Conservation (phyloP, 2,888 invertebrate genomes). For the Parascotia fuliginaria region DNA sequence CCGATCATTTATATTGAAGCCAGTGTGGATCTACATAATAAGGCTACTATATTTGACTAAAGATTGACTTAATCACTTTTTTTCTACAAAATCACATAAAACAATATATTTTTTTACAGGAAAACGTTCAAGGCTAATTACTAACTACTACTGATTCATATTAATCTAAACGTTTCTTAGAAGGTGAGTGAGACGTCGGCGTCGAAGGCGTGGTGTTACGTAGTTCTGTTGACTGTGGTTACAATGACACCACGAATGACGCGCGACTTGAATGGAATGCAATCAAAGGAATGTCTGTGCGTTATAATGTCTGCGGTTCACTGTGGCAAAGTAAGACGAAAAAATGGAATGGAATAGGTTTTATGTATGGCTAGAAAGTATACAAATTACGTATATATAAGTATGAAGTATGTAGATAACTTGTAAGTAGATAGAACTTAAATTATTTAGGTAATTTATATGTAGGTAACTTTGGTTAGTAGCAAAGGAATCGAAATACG, state of each 20-base stretch:
- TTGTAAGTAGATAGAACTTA: no score
- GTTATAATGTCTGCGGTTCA: slow-evolving; percentile 2
- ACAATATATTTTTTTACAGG: neutral
- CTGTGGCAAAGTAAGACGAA: neutral
- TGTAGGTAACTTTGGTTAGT: no score
- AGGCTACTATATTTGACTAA: no score
- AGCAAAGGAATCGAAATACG: no score
- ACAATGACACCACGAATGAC: slow-evolving; percentile 6
- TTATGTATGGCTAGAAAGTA: neutral
- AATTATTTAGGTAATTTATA: no score
- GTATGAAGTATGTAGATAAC: no score
- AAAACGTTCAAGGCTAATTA: neutral
- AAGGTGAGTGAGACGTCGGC: slow-evolving; percentile 4
- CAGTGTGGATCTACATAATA: no score
- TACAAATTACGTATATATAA: neutral
- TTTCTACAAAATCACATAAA: neutral
- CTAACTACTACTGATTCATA: neutral
- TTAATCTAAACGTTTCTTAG: slow-evolving; percentile 2
- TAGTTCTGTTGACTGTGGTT: slow-evolving; percentile 12
- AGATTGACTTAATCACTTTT: neutral
- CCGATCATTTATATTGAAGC: no score
- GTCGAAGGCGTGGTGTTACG: slow-evolving; percentile 9
- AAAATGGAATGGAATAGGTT: neutral
- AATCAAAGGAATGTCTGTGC: slow-evolving; percentile 5
- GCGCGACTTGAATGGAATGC: slow-evolving; percentile 3